Conservation (phyloP, 2,888 invertebrate species). For the Zelleria hepariella region DNA sequence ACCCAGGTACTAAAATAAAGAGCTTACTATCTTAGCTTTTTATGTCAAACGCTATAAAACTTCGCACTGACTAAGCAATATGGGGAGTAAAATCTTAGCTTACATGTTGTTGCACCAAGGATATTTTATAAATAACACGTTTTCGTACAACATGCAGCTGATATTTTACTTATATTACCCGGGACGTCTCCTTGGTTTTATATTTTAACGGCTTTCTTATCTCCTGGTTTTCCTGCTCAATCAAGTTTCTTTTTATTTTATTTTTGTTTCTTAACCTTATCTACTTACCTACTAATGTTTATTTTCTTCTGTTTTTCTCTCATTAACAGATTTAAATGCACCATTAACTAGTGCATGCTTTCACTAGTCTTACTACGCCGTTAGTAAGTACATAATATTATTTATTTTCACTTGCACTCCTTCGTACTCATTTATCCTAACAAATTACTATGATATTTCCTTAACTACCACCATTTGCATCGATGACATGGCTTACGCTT, state of each 20-base stretch:
- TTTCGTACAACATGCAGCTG: background rate
- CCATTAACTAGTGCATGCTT: conserved; percentile 43
- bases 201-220: conserved; percentile 12
- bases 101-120: background rate
- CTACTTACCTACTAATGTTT: background rate
- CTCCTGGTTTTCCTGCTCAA: background rate
- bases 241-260: background rate
- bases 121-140: background rate
- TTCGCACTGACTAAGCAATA: conserved; percentile 2
- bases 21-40: background rate
- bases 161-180: background rate
- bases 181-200: conserved; percentile 1
- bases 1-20: conserved; percentile 68
- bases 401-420: background rate
- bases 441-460: background rate
- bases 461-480: background rate
- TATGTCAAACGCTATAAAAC: conserved; percentile 3
- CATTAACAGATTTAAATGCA: conserved; percentile 55
- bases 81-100: background rate
- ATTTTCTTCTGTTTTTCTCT: conserved; percentile 31
- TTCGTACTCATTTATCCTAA: background rate
- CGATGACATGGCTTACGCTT: background rate
- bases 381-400: conserved; percentile 41
- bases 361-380: conserved; percentile 39
- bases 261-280: too few relatives aligned